Base-by-base conservation (phyloP, 2,888 invertebrate genomes). In the Ferrisia virgata region DNA sequence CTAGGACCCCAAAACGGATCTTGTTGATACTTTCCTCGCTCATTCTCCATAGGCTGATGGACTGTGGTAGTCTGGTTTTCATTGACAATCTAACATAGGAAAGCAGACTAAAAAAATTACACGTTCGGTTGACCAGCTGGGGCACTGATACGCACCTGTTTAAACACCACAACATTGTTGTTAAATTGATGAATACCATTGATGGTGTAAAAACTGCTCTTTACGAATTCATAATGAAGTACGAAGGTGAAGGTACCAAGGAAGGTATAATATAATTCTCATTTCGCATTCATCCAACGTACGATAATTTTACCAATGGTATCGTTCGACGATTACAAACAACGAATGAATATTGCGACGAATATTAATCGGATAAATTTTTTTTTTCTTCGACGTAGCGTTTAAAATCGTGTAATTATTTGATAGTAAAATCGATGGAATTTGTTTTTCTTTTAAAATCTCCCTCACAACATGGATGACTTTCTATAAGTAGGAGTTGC, bases 341-440 rank as follows among this genome's bases (percentile, higher is more conserved):
- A 33, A n/a, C 72, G 72, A 53, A 4, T 31, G 31, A 13, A 15
- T 15, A 5, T 28, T 5, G 15, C n/a, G 18, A 72, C 15, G n/a
- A 72, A 72, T 72, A 72, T n/a, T 33, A 72, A 72, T 72, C 64
- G 11, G 13, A n/a, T n/a, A n/a, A n/a, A n/a, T n/a, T n/a, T n/a
- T n/a, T 33, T 31, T 64, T 64, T 33, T 33, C 33, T 31, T 0
- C n/a, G 15, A 47, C 18, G 6, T 0, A 2, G 72, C 5, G 11
- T 58, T 58, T 72, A 72, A 31, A 72, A 72, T 3, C 72, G 72
- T 72, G 72, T 72, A 72, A 64, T 64, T 72, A n/a, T 72, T 31
- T 72, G n/a, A 33, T 33, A 18, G n/a, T 11, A 72, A 25, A 25
- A 25, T 25, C 8, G 58, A 64, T 28, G 13, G 58, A 28, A 64